These are phyloP conservation scores for Lophura nycthemera DNA, from an alignment of 2,113 vertebrate genomes.

Conservation along the genomic window DNA sequence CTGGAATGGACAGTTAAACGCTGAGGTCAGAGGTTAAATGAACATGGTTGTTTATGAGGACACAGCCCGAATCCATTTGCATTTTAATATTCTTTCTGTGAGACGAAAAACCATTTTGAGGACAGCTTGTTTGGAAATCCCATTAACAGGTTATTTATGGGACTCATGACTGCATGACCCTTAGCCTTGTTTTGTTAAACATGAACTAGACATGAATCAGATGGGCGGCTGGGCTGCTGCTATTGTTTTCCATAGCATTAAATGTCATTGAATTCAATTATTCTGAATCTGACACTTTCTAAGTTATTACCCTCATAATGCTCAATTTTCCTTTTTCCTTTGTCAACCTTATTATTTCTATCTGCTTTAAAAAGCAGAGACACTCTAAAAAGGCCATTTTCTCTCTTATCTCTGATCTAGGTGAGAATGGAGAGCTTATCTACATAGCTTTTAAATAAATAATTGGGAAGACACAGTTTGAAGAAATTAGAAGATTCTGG, in stretches of 20 bases:
- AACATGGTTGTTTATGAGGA: slow-evolving; percentile 99
- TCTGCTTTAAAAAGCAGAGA: slow-evolving; percentile 72
- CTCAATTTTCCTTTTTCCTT: slow-evolving; percentile 80
- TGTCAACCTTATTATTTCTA: slow-evolving; percentile 82
- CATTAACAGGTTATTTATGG: slow-evolving; percentile 99
- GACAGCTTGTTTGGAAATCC: slow-evolving; percentile 99
- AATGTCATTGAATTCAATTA: slow-evolving; percentile 98
- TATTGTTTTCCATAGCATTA: slow-evolving; percentile 94
- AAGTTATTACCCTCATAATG: slow-evolving; percentile 84
- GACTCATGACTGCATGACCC: slow-evolving; percentile 93
- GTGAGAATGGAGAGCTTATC: slow-evolving; percentile 25
- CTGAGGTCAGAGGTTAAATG: slow-evolving; percentile 97
- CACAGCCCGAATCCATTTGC: slow-evolving; percentile 98
- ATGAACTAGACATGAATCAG: slow-evolving; percentile 96
- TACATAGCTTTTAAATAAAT: slow-evolving; percentile 6
- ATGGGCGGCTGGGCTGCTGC: slow-evolving; percentile 88
- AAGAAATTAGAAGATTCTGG: slow-evolving; percentile 4
- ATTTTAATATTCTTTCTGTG: slow-evolving; percentile 97
- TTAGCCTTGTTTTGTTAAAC: slow-evolving; percentile 99
- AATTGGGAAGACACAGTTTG: background rate
- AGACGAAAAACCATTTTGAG: slow-evolving; percentile 86
- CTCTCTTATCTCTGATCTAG: slow-evolving; percentile 47
- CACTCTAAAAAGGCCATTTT: slow-evolving; percentile 66
- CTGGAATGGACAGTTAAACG: slow-evolving; percentile 99
- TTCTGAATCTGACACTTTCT: slow-evolving; percentile 84